These are phyloP conservation scores for Callithrix jacchus DNA, from an alignment of 2,113 vertebrate species.

Conservation along the genomic window DNA sequence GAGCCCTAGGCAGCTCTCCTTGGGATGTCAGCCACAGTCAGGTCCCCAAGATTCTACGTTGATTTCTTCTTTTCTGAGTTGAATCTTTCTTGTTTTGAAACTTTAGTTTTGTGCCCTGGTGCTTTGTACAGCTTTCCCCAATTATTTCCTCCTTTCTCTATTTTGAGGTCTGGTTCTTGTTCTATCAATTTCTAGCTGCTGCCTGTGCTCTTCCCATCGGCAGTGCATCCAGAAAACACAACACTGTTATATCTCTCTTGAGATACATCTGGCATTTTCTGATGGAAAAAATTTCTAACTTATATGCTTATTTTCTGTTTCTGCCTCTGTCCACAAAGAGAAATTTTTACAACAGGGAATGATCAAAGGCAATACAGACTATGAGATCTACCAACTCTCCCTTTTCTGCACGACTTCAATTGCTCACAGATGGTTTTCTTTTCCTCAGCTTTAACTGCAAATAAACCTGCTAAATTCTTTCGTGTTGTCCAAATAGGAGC, in stretches of 20 bases:
- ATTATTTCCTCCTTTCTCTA: not conserved
- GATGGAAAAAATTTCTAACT: not conserved
- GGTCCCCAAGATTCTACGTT: not conserved
- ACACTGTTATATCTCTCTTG: not conserved
- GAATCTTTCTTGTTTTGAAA: not conserved
- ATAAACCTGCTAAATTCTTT: constrained; percentile 4
- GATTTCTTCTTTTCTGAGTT: not conserved
- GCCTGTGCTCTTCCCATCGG: not conserved
- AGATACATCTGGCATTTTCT: not conserved
- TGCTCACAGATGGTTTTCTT: not conserved
- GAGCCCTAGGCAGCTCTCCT: not conserved
- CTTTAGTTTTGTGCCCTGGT: not conserved
- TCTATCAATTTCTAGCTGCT: not conserved
- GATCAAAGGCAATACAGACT: not conserved
- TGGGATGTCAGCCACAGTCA: not conserved
- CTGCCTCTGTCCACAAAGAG: not conserved
- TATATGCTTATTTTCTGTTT: not conserved
- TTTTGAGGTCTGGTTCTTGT: not conserved
- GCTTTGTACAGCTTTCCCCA: not conserved
- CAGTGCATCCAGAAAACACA: not conserved
- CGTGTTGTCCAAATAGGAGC: not conserved
- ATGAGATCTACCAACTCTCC: not conserved
- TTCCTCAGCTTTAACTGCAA: not conserved
- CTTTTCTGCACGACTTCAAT: not conserved
- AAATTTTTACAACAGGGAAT: not conserved